Evolutionary conservation across 2,113 vertebrate genomes (phyloP).

Genomic region (Platysteira castanea): DNA sequence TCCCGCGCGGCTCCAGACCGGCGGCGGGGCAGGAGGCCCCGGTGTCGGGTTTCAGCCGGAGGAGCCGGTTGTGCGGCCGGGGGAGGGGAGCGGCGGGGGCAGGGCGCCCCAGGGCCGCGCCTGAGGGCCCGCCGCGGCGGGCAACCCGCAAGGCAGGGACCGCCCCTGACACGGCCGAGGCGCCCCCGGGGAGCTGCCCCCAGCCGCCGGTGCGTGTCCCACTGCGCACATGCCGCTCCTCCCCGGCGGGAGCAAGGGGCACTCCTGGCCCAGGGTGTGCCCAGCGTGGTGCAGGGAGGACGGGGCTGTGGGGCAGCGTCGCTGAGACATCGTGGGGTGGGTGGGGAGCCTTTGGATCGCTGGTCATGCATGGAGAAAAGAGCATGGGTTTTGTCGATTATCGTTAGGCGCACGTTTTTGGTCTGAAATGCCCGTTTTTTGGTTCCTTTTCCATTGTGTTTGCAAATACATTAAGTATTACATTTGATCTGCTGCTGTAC

Average conservation of each 20-base stretch:
- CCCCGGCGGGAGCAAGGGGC: too few relatives aligned
- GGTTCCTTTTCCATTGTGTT: not conserved
- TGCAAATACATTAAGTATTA: not conserved
- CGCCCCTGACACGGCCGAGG: rapidly evolving
- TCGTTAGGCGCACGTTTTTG: not conserved
- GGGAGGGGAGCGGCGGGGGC: not conserved
- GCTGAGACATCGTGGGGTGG: not conserved
- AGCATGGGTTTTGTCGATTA: rapidly evolving
- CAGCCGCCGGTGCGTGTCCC: rapidly evolving
- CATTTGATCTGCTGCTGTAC: rapidly evolving
- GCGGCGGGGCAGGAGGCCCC: not conserved
- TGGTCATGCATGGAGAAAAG: rapidly evolving
- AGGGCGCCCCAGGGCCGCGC: not conserved
- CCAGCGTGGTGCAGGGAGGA: rapidly evolving
- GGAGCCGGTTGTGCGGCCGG: not conserved
- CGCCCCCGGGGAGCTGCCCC: rapidly evolving
- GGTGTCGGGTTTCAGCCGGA: not conserved
- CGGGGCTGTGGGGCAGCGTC: not conserved
- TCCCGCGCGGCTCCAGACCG: not conserved
- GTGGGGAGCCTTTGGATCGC: too few relatives aligned
- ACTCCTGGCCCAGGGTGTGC: not conserved
- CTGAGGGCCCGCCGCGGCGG: rapidly evolving
- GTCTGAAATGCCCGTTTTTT: not conserved
- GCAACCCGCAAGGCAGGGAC: rapidly evolving
- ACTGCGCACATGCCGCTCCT: rapidly evolving